A percentile compares a stretch with the other conserved stretches of the same genome.
Conservation (phyloP, 2,797 vertebrate genomes). For the Tokudaia tokunoshimensis region DNA sequence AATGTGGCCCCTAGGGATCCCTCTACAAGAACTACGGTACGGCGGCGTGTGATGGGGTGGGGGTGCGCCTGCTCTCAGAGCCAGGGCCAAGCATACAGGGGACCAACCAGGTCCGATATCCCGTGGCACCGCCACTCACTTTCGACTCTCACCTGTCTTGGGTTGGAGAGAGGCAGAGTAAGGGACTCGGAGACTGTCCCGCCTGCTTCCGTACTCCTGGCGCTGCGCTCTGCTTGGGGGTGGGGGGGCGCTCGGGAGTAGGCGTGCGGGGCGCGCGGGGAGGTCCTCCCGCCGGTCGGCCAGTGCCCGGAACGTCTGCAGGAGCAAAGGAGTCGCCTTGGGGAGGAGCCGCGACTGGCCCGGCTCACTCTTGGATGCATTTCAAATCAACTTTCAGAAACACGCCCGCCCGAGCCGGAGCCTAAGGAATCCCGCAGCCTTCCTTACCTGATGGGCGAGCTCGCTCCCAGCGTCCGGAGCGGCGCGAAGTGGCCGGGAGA, state of each 20-base stretch:
- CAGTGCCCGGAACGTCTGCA: slow-evolving; percentile 64
- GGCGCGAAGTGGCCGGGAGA: neutral
- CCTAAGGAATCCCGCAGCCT: slow-evolving; percentile 14
- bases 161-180: neutral
- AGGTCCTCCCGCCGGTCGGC: slow-evolving; percentile 66
- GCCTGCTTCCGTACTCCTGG: slow-evolving; percentile 38
- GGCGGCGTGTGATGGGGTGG: neutral
- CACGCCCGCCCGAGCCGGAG: slow-evolving; percentile 56
- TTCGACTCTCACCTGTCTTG: slow-evolving; percentile 72
- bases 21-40: neutral
- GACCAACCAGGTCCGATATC: neutral
- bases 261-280: slow-evolving; percentile 54
- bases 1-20: slow-evolving; percentile 25
- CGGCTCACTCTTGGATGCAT: slow-evolving; percentile 74
- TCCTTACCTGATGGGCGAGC: slow-evolving; percentile 74
- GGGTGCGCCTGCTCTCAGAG: neutral
- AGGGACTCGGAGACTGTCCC: neutral
- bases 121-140: neutral
- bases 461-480: neutral
- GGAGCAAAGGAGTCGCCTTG: slow-evolving; percentile 73
- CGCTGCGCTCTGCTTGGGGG: neutral
- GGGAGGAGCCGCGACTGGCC: slow-evolving; percentile 78
- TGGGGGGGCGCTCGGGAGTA: slow-evolving; percentile 13
- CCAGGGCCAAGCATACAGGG: neutral
- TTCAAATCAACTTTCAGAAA: slow-evolving; percentile 82